Conservation (phyloP, 1,140 invertebrate genomes). For the Polypedilum pembai region DNA sequence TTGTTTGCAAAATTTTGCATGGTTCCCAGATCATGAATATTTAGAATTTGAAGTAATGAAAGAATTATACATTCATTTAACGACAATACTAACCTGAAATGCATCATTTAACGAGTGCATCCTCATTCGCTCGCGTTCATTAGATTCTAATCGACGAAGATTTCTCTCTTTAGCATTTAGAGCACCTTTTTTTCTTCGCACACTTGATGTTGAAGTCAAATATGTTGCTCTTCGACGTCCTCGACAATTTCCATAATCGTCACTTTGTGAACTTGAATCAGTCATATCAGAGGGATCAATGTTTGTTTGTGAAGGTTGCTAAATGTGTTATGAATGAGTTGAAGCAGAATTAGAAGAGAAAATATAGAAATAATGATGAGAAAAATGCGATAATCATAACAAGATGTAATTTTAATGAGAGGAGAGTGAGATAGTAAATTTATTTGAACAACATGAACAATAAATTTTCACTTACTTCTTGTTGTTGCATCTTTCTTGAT, state of each 20-base stretch:
- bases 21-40: too few species aligned
- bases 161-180: conserved; percentile 73
- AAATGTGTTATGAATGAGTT: not conserved
- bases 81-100: conserved; percentile 56
- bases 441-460: not conserved
- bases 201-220: conserved; percentile 32
- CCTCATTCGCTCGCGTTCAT: conserved; percentile 77
- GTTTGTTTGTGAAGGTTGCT: not conserved
- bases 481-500: not conserved
- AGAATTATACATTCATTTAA: not conserved
- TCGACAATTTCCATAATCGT: conserved; percentile 39
- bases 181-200: conserved; percentile 57
- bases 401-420: not conserved
- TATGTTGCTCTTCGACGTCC: conserved; percentile 31
- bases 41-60: too few species aligned
- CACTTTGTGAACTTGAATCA: conserved; percentile 44
- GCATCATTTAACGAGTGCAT: conserved; percentile 86
- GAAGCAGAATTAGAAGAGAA: not conserved
- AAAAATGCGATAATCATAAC: not conserved
- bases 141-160: conserved; percentile 72
- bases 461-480: not conserved
- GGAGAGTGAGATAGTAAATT: not conserved
- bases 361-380: not conserved
- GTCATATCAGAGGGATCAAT: conserved; percentile 39
- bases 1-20: too few species aligned